phyloP scores from a whole-genome alignment of 1,140 invertebrate genomes.

The Drosophila watanabei region DNA sequence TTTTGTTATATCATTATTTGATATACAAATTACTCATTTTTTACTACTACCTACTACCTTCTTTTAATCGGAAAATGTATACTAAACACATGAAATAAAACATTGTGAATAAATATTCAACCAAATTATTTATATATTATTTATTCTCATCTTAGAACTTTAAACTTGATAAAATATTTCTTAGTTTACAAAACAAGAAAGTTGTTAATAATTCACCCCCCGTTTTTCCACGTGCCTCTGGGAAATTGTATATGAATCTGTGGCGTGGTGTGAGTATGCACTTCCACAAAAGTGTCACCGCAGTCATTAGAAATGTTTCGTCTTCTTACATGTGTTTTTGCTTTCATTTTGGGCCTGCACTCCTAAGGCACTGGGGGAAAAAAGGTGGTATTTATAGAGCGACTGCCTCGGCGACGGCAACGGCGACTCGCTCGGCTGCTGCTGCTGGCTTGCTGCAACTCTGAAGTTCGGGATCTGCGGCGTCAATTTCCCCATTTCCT shows the following conservation, averaged over 20 bases:
- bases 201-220: background rate
- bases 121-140: background rate
- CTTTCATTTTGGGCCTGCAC: constrained; percentile 35
- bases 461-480: constrained; percentile 42
- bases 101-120: background rate
- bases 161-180: background rate
- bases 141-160: no score
- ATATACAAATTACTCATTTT: no score
- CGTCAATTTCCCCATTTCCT: constrained; percentile 50
- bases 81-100: background rate
- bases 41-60: no score
- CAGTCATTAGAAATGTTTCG: constrained; percentile 76
- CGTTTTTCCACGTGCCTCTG: background rate
- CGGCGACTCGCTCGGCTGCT: constrained; percentile 47
- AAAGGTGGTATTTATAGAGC: constrained; percentile 41
- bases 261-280: constrained; percentile 28
- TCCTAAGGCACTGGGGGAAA: constrained; percentile 34
- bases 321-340: constrained; percentile 67
- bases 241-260: constrained; percentile 13
- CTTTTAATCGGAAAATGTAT: background rate
- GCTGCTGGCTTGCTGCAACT: constrained; percentile 35
- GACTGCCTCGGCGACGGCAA: constrained; percentile 9
- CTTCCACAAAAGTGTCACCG: constrained; percentile 80
- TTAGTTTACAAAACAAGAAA: background rate
- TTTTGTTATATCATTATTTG: no score